Percentiles rank a stretch among this genome's conserved stretches.
These are phyloP conservation scores for Chloroceryle amazona DNA, from an alignment of 2,797 vertebrate species.

Conservation along the genomic window DNA sequence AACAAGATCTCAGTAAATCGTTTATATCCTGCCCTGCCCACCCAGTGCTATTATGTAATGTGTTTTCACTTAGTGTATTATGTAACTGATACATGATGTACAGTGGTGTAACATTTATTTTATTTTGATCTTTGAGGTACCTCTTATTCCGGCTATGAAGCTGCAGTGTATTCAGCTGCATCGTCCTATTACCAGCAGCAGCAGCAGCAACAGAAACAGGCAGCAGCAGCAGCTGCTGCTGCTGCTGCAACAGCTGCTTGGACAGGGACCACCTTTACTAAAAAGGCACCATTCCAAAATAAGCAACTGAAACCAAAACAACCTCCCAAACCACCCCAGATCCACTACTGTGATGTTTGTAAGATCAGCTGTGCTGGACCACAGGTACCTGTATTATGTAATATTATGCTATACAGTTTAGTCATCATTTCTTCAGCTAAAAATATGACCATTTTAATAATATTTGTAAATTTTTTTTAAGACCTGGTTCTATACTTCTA, in stretches of 20 bases:
- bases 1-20: neutral
- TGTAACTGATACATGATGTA: constrained; percentile 25
- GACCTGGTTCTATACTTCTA: neutral
- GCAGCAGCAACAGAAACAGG: constrained; percentile 89
- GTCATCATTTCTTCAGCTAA: neutral
- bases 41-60: neutral
- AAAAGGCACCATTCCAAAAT: constrained; percentile 95
- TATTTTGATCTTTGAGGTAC: constrained; percentile 86
- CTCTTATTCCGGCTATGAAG: constrained; percentile 97
- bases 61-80: neutral
- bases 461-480: neutral
- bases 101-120: constrained; percentile 65
- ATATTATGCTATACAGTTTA: neutral
- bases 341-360: constrained; percentile 98
- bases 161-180: constrained; percentile 97
- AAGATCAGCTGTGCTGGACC: constrained; percentile 99
- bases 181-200: constrained; percentile 98
- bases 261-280: constrained; percentile 92
- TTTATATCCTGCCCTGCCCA: neutral
- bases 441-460: neutral
- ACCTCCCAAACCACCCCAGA: constrained; percentile 96
- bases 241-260: constrained; percentile 93
- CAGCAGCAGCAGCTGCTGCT: constrained; percentile 89
- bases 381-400: constrained; percentile 85
- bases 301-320: constrained; percentile 96